Base-by-base conservation (phyloP, 2,113 vertebrate species). In the Odontophorus gujanensis region DNA sequence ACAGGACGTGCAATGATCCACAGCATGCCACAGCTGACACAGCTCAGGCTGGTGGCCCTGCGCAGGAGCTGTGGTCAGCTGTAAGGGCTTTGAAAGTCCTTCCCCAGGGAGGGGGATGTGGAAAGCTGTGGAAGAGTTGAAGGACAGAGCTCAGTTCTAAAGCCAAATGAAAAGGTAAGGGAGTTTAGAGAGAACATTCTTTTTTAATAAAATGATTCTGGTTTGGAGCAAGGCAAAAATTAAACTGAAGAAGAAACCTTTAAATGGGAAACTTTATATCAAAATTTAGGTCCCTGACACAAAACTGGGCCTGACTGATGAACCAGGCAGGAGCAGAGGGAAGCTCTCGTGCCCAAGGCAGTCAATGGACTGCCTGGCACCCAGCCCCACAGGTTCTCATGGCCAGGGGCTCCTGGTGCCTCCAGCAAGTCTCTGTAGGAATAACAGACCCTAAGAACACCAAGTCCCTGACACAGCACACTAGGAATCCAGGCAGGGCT, bases 401-500 rank as follows among this genome's bases (percentile, higher is more conserved):
- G 7, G 30, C 11, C 1, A 0, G 50, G 45, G 50, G 19, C 22
- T 91, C 14, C 65, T 77, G 42, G 11, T 47, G 43, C 47, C 45
- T 59, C n/a, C 5, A 7, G n/a, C 24, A 89, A n/a, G 16, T 81
- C 77, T 43, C 53, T 34, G 32, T 12, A 96, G 65, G 25, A 91
- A 82, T 73, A 3, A 12, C 0, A 90, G 87, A 87, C 87, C 85
- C 88, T 84, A 94, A 77, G 73, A 93, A 84, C 93, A 94, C 40
- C 57, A 84, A 84, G 92, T 93, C 51, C 76, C 80, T 81, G 57
- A 81, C 0, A 6, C 80, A 95, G 85, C 85, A 96, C 93, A 93
- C 90, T 92, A 95, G 96, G 96, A 96, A 96, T 96, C 80, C 88
- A 96, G 95, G 96, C 96, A 96, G 92, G 92, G 95, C 93, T 95